phyloP scores from a whole-genome alignment of 2,888 invertebrate genomes.

The Drosophila siamana region DNA sequence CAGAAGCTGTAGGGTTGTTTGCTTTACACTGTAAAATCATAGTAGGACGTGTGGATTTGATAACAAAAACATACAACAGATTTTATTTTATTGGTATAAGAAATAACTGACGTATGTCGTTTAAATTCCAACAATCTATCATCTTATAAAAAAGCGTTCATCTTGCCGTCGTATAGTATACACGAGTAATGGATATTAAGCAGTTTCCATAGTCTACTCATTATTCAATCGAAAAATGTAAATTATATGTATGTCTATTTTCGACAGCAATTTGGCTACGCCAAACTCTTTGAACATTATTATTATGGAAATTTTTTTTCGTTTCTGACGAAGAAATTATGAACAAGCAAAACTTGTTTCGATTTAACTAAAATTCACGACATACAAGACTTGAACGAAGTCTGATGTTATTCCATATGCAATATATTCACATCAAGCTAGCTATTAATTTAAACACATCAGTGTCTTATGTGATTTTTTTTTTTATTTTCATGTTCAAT shows the following conservation, averaged over 20 bases:
- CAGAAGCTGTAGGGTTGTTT: neutral
- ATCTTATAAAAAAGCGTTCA: neutral
- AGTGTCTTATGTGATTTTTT: conserved; percentile 8
- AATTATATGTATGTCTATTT: conserved; percentile 12
- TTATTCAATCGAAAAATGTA: conserved; percentile 11
- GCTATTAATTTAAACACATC: conserved; percentile 19
- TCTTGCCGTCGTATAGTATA: neutral
- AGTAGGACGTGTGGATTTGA: neutral
- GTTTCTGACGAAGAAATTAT: conserved; percentile 21
- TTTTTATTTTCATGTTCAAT: conserved; percentile 9
- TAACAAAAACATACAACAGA: neutral
- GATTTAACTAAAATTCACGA: conserved; percentile 20
- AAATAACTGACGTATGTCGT: neutral
- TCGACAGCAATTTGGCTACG: conserved; percentile 16
- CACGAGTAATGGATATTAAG: neutral
- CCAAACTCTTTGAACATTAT: conserved; percentile 15
- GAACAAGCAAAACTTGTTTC: conserved; percentile 34
- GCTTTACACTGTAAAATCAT: neutral
- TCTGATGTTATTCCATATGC: conserved; percentile 31
- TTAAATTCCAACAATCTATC: neutral
- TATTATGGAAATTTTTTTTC: conserved; percentile 37
- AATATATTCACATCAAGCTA: conserved; percentile 16
- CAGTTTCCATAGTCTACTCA: conserved; percentile 17
- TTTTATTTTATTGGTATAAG: too few species aligned
- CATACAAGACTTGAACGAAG: conserved; percentile 27